Evolutionary conservation across 2,888 invertebrate genomes (phyloP), one percentile per base, ranked within the genome.

Genomic region (Gari tellinella): DNA sequence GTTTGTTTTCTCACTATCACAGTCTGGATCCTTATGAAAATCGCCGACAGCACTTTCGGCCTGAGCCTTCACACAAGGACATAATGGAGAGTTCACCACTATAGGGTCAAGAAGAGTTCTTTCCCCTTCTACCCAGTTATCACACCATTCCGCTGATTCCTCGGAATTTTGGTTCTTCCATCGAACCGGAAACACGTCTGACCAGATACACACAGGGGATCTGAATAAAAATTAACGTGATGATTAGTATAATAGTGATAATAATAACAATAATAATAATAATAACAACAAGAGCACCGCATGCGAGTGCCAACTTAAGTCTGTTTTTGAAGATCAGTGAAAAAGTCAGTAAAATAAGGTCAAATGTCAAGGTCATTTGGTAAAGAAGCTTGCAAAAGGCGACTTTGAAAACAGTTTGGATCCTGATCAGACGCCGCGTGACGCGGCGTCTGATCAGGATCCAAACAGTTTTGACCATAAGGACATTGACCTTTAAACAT

Each of bases 101-200:
- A 81, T 57, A 40, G 23, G 60, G 5, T 52, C 40, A 21, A 61
- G 41, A 17, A 61, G 41, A 17, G 23, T 49, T 14, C 55, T 51
- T 65, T 80, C 83, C 15, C 19, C 46, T 23, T 25, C 40, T 58
- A 86, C 38, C 88, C 88, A 89, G 7, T 52, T 48, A 41, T 70
- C 56, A 72, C 88, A 89, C 82, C 84, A 78, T 10, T 51, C 26
- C 26, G 78, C 72, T 2, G 86, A 86, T 7, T 72, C 19, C 38
- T 53, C 48, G n/a, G 58, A 61, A 53, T 69, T 53, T 10, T 10
- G 1, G 15, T 38, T 53, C 15, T 56, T 56, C 79, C 83, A 81
- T 43, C 82, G 73, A 2, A 88, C 84, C 0, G 88, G 86, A 70
- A 89, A 88, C 15, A 87, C 83, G 58, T 88, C 88, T 10, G 89